Percentiles rank a stretch among this genome's conserved stretches.
Evolutionary conservation across 2,797 vertebrate species (phyloP).

Genomic region (Monodelphis domestica): DNA sequence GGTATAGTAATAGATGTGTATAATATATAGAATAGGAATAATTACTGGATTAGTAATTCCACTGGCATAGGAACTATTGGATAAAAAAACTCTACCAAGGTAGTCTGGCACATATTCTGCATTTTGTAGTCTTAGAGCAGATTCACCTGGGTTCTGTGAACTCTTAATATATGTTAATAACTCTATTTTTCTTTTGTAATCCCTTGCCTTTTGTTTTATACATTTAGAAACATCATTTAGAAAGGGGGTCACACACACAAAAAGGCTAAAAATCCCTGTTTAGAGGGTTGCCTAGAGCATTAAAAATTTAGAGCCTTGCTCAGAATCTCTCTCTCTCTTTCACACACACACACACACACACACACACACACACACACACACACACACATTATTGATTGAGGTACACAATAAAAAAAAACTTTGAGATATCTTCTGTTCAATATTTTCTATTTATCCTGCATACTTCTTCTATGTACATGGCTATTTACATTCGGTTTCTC

Average conservation of each 20-base stretch:
- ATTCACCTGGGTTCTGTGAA: neutral
- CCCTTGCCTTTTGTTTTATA: neutral
- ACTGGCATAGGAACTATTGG: too few relatives aligned
- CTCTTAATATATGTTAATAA: neutral
- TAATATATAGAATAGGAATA: neutral
- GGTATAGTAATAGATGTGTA: too few relatives aligned
- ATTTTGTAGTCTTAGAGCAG: too few relatives aligned
- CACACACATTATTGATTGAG: neutral
- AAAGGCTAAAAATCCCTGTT: neutral
- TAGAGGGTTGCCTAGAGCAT: neutral
- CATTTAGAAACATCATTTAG: neutral
- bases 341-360: neutral
- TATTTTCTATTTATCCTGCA: neutral
- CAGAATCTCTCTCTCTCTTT: neutral
- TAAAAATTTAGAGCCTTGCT: neutral
- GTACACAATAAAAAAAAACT: neutral
- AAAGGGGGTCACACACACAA: neutral
- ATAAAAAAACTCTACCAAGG: neutral
- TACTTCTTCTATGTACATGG: neutral
- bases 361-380: neutral
- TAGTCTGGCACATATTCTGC: neutral
- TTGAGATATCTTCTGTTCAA: neutral
- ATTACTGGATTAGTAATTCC: neutral
- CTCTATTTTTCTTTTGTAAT: neutral
- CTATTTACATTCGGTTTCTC: neutral